phyloP scores from a whole-genome alignment of 2,797 vertebrate species.

The Champsocephalus gunnari region DNA sequence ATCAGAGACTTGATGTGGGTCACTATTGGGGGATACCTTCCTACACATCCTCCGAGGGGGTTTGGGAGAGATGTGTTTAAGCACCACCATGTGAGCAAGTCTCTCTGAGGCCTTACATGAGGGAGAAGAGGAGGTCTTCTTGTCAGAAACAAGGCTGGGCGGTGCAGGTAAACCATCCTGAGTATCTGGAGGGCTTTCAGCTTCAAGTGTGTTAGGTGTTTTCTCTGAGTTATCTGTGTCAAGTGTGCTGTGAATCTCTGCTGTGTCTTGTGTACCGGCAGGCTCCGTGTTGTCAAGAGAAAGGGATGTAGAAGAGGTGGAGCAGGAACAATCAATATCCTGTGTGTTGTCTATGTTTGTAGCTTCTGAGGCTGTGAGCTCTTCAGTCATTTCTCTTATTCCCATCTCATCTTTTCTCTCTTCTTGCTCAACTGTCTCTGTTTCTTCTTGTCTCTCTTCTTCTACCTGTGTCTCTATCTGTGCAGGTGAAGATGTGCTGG shows the following conservation, averaged over 20 bases:
- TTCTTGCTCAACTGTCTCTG: conserved; percentile 40
- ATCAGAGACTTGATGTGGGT: conserved; percentile 54
- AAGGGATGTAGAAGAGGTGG: conserved; percentile 54
- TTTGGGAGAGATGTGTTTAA: conserved; percentile 87
- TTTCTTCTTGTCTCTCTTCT: conserved; percentile 48
- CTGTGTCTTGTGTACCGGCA: conserved; percentile 44
- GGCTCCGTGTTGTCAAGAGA: conserved; percentile 49
- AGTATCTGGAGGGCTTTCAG: conserved; percentile 65
- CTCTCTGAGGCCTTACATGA: conserved; percentile 80
- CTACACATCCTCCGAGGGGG: conserved; percentile 86
- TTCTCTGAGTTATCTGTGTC: conserved; percentile 62
- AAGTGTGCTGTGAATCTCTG: conserved; percentile 51
- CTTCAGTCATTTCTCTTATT: conserved; percentile 38
- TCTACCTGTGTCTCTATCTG: conserved; percentile 39
- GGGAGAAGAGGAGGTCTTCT: conserved; percentile 77
- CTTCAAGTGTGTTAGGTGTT: conserved; percentile 44
- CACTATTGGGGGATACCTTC: conserved; percentile 69
- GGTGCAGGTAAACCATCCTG: conserved; percentile 75
- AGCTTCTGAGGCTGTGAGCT: conserved; percentile 49
- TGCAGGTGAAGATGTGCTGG: conserved; percentile 41
- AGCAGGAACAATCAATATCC: conserved; percentile 60
- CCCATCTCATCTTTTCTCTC: conserved; percentile 38
- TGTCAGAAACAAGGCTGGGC: conserved; percentile 75
- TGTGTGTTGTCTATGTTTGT: conserved; percentile 45
- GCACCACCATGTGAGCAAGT: conserved; percentile 86